These are phyloP conservation scores for Adrianichthys oophorus DNA, from an alignment of 2,797 vertebrate species.

Conservation along the genomic window DNA sequence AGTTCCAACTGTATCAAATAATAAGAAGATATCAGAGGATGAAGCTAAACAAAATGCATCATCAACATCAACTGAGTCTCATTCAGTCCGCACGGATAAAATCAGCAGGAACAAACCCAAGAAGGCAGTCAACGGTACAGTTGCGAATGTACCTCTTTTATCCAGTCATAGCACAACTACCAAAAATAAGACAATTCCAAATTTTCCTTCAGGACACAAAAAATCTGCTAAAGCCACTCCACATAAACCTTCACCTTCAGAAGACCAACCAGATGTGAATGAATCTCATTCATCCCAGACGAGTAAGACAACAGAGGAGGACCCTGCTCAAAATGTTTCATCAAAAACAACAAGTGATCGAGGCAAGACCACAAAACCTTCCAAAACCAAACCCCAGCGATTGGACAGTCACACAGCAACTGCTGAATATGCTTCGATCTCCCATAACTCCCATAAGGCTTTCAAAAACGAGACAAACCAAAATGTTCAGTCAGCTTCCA, in stretches of 20 bases:
- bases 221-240: constrained; percentile 52
- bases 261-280: constrained; percentile 42
- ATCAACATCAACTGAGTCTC: constrained; percentile 33
- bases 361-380: too few relatives aligned
- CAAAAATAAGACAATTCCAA: constrained; percentile 53
- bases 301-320: constrained; percentile 47
- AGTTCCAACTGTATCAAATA: constrained; percentile 26
- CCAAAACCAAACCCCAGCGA: too few relatives aligned
- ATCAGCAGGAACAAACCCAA: constrained; percentile 50
- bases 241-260: constrained; percentile 37
- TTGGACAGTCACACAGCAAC: too few relatives aligned
- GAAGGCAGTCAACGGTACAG: constrained; percentile 44
- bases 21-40: too few relatives aligned
- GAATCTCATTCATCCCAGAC: constrained; percentile 26
- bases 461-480: too few relatives aligned
- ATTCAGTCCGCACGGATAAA: constrained; percentile 29
- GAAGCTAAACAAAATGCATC: constrained; percentile 28
- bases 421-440: too few relatives aligned
- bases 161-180: constrained; percentile 32
- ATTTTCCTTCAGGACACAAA: constrained; percentile 36
- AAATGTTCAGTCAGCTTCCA: too few relatives aligned
- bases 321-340: constrained; percentile 11
- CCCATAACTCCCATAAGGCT: too few relatives aligned
- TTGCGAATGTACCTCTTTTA: constrained; percentile 34
- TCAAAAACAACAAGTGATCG: too few relatives aligned